Base-by-base conservation (phyloP, 2,113 vertebrate genomes). In the Phylloscopus whistleri region DNA sequence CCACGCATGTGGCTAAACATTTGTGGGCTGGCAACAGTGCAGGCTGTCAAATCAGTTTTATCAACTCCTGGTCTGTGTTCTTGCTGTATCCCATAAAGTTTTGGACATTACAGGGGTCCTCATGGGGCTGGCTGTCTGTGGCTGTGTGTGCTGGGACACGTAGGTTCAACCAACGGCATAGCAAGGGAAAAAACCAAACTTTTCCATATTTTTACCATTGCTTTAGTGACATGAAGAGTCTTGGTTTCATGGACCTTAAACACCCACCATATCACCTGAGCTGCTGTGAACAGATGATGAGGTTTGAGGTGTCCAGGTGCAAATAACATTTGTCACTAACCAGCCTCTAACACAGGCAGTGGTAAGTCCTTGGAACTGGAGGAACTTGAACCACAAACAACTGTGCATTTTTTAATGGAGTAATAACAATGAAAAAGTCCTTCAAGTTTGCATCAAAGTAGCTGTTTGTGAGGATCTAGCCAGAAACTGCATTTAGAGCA, bases 71-170 rank as follows among this genome's bases (percentile, higher is more conserved):
- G 7, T 64, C 23, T 30, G 19, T 6, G 18, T 12, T 8, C 5
- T 94, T 22, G 46, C 4, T 20, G 22, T 28, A 17, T n/a, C 3
- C 6, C 31, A 27, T 24, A 30, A 44, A 4, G 11, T 73, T 84
- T 43, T 11, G 33, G 64, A 24, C 18, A 12, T 43, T 39, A 37
- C 4, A 26, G 59, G 10, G n/a, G 5, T 26, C 16, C 6, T 51
- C 35, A 5, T 3, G 17, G 14, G 27, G 4, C 24, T 60, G 27
- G 23, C 3, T 13, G 3, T 16, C 63, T 17, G 5, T 37, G 26
- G 3, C 26, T 14, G 3, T 1, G 7, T 10, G 13, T 24, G 2
- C 43, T 80, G 35, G 18, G 26, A 37, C 3, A 3, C 0, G 0
- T 20, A 13, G 3, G 2, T 53, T 74, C 22, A 53, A 16, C 16